phyloP scores from a whole-genome alignment of 2,797 vertebrate genomes.

The Peromyscus melanophrys region DNA sequence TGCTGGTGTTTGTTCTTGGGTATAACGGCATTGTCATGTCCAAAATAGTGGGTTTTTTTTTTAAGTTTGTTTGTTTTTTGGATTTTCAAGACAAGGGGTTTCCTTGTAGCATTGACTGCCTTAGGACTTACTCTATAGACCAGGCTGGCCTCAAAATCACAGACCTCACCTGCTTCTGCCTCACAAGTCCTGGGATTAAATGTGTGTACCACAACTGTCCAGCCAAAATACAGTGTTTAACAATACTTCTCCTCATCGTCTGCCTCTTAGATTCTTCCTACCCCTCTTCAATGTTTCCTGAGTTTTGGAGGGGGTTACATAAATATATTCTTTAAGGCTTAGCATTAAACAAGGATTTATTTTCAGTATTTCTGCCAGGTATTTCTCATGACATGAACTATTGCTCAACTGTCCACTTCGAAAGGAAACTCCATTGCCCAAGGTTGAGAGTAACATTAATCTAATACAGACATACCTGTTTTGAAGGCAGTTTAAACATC shows the following conservation, averaged over 20 bases:
- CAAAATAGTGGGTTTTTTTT: neutral
- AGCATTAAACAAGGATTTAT: neutral
- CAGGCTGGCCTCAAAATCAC: neutral
- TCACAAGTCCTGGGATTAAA: neutral
- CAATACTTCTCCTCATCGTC: too few relatives aligned
- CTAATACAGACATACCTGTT: neutral
- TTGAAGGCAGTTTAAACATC: neutral
- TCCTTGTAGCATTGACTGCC: neutral
- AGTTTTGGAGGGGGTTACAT: neutral
- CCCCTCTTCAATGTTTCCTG: neutral
- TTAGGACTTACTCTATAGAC: neutral
- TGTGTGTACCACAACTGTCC: fast-evolving
- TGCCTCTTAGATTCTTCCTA: neutral
- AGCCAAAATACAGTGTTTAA: neutral
- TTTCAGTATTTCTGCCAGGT: neutral
- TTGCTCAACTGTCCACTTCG: neutral
- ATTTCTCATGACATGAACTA: neutral
- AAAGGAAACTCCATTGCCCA: too few relatives aligned
- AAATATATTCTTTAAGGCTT: neutral
- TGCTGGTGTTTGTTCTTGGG: neutral
- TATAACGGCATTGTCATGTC: neutral
- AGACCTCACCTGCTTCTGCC: neutral
- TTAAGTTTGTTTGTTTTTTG: neutral
- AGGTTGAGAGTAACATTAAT: neutral
- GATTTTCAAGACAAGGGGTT: neutral